These are phyloP conservation scores for Notodonta ziczac DNA, from an alignment of 2,888 invertebrate species.

Conservation along the genomic window DNA sequence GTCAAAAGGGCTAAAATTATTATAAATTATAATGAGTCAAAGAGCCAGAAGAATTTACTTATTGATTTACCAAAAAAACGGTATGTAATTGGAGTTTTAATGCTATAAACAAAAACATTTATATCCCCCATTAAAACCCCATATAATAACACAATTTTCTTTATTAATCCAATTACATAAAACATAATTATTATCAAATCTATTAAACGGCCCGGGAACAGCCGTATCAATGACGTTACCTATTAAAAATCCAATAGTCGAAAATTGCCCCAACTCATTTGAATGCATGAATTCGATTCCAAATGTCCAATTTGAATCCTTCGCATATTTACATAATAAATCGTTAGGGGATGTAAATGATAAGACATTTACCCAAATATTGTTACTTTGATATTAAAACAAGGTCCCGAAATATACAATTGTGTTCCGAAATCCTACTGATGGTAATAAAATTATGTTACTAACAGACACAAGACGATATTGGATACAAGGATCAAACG, in stretches of 20 bases:
- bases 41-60: no score
- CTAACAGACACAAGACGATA: not conserved
- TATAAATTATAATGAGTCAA: no score
- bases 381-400: constrained; percentile 16
- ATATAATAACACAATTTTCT: not conserved
- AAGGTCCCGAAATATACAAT: not conserved
- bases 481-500: not conserved
- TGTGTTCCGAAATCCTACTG: not conserved
- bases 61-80: no score
- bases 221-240: not conserved
- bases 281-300: constrained; percentile 34
- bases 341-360: constrained; percentile 15
- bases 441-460: no score
- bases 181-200: not conserved
- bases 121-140: not conserved
- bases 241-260: constrained; percentile 5
- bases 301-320: constrained; percentile 30
- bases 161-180: not conserved
- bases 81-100: no score
- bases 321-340: constrained; percentile 25
- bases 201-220: not conserved
- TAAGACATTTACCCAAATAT: constrained; percentile 18
- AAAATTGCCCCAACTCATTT: constrained; percentile 26
- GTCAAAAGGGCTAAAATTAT: no score
- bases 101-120: no score